These are phyloP conservation scores for Neuroscelio doddi DNA, from an alignment of 2,888 invertebrate genomes.

Conservation along the genomic window DNA sequence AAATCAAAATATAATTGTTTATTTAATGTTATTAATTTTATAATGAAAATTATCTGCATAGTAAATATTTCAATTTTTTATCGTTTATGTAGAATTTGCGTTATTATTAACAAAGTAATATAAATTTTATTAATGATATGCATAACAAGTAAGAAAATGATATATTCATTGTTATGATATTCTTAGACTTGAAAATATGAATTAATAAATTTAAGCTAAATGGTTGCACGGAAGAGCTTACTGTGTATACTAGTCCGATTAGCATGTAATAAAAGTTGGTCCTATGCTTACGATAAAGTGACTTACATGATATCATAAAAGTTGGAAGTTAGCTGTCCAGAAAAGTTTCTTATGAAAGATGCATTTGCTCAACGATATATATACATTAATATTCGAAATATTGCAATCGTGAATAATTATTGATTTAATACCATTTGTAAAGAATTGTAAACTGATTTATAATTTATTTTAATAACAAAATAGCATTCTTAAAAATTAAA, in stretches of 20 bases:
- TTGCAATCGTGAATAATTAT: not conserved
- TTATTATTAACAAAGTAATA: no score
- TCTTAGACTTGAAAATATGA: slow-evolving; percentile 33
- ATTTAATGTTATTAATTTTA: no score
- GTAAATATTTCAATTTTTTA: no score
- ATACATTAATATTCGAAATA: slow-evolving; percentile 26
- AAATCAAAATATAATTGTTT: no score
- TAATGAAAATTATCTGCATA: no score
- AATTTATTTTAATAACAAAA: no score
- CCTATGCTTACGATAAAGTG: slow-evolving; percentile 38
- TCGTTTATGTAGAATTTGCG: no score
- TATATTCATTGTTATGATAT: slow-evolving; percentile 42
- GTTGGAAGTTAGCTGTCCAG: slow-evolving; percentile 21
- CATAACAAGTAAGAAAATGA: slow-evolving; percentile 10
- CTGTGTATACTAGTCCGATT: slow-evolving; percentile 31
- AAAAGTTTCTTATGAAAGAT: slow-evolving; percentile 42
- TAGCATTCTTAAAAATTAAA: no score
- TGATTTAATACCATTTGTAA: not conserved
- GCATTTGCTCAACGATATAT: slow-evolving; percentile 24
- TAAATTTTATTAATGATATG: no score
- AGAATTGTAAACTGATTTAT: no score
- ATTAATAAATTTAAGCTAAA: slow-evolving; percentile 42
- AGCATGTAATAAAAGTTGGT: slow-evolving; percentile 44
- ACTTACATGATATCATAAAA: slow-evolving; percentile 44
- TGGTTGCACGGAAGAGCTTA: slow-evolving; percentile 28